A percentile compares a stretch with the other conserved stretches of the same genome.
Conservation (phyloP, 2,888 invertebrate genomes). For the Timandra comae region DNA sequence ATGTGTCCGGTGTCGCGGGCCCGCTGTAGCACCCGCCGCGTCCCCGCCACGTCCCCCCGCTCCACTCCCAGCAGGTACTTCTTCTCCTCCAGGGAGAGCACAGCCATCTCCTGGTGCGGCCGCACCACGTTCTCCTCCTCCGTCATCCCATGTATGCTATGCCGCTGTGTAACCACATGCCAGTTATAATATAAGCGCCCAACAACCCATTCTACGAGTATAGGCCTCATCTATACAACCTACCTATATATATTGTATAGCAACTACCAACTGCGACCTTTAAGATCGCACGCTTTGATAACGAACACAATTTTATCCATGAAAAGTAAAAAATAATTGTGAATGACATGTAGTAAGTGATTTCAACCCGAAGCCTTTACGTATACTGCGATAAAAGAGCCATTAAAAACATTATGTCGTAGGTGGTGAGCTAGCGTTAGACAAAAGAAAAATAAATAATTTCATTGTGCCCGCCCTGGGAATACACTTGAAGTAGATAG, state of each 20-base stretch:
- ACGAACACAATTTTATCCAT: too few species aligned
- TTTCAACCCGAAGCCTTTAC: not conserved
- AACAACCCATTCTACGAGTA: too few species aligned
- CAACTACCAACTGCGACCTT: too few species aligned
- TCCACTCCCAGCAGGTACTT: conserved; percentile 96
- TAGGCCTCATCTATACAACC: too few species aligned
- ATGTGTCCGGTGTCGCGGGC: conserved; percentile 84
- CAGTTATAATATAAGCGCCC: too few species aligned
- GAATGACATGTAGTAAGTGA: not conserved
- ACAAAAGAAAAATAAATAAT: conserved; percentile 28
- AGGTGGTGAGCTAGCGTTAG: conserved; percentile 1
- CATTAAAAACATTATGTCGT: too few species aligned
- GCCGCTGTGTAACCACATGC: conserved; percentile 74
- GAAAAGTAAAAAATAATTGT: too few species aligned
- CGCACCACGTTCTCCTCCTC: conserved; percentile 92
- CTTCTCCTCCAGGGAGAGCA: conserved; percentile 91
- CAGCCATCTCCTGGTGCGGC: conserved; percentile 92
- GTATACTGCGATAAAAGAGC: not conserved
- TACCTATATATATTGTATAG: too few species aligned
- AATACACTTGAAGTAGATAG: conserved; percentile 24
- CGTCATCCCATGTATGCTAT: conserved; percentile 95
- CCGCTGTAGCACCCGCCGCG: conserved; percentile 86
- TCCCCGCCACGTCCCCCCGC: conserved; percentile 96
- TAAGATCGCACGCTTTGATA: too few species aligned
- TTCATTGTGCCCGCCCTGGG: conserved; percentile 28